phyloP scores from a whole-genome alignment of 2,888 invertebrate genomes.

The Incurvaria masculella region DNA sequence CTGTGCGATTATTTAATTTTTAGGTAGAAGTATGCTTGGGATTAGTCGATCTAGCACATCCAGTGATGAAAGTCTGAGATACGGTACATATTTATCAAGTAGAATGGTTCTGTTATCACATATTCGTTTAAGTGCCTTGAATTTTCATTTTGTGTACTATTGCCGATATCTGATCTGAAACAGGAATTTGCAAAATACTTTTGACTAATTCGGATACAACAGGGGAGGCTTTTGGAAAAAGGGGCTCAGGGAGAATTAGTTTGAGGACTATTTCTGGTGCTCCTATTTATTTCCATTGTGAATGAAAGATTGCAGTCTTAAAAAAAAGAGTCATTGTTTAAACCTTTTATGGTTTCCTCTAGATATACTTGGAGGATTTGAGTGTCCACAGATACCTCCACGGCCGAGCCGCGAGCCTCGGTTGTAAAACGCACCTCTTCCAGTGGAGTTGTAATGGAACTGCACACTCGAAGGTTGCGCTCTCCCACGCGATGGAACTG shows the following conservation, averaged over 20 bases:
- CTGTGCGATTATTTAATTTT: constrained; percentile 13
- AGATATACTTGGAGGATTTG: not conserved
- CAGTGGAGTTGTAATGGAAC: not conserved
- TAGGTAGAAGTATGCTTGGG: constrained; percentile 19
- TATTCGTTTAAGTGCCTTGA: constrained; percentile 16
- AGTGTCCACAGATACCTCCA: constrained; percentile 1
- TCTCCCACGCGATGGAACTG: too few relatives aligned
- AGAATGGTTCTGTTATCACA: constrained; percentile 14
- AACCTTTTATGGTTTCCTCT: constrained; percentile 2
- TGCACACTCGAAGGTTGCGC: not conserved
- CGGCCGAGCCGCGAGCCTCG: constrained; percentile 2
- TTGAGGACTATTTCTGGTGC: constrained; percentile 10
- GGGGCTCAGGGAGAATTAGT: constrained; percentile 16
- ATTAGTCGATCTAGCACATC: constrained; percentile 18
- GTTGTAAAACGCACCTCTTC: constrained; percentile 4
- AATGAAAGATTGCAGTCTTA: constrained; percentile 6
- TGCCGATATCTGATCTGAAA: constrained; percentile 8
- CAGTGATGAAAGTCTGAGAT: constrained; percentile 20
- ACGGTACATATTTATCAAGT: constrained; percentile 16
- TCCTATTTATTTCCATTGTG: constrained; percentile 9
- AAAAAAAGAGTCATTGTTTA: constrained; percentile 11
- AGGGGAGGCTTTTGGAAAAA: constrained; percentile 14
- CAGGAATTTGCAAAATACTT: constrained; percentile 2
- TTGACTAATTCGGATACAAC: constrained; percentile 1
- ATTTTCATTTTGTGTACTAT: constrained; percentile 13